Base-by-base conservation (phyloP, 2,888 invertebrate species). In the Geophilus truncorum region DNA sequence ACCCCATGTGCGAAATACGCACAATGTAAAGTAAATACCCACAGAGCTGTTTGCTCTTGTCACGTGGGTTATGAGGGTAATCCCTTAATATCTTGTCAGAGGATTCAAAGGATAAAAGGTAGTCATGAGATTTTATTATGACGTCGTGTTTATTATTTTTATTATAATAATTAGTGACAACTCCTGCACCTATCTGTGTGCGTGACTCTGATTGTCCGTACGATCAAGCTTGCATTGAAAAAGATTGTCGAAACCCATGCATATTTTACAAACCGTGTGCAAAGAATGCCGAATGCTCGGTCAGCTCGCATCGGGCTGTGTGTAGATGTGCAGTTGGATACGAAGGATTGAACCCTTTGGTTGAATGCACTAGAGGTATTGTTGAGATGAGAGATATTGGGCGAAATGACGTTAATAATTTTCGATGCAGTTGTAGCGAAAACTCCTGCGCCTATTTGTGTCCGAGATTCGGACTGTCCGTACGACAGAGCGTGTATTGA, bases 1-100 rank as follows among this genome's bases (percentile, higher is more conserved):
- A 82, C 93, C 25, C 94, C 94, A 0, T 95, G 95, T 85, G 95
- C 95, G 23, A 92, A 93, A 0, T 93, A 94, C 86, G 92, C 94
- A 0, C 89, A 90, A 82, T 94, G 94, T 84, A 90, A 90, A 83
- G 92, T 93, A 0, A 89, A 90, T 23, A 91, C 92, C 82, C 95
- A 95, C 85, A 89, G 88, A 80, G 91, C 93, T 0, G 90, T 91
- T 23, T 96, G 95, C 85, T 57, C 79, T 15, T 82, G 89, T 51
- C 32, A 75, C 2, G 28, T 70, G 2, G 78, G 81, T n/a, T 81
- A 80, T 23, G 75, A 80, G n/a, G 82, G 82, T 36, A 81, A 82
- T 78, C 82, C 82, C 18, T 51, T n/a, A 21, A 4, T 18, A 1
- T 18, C 18, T 51, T 51, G 51, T 18, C 7, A n/a, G 0, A 51